Conservation (phyloP, 2,113 vertebrate genomes). For the Uria lomvia region DNA sequence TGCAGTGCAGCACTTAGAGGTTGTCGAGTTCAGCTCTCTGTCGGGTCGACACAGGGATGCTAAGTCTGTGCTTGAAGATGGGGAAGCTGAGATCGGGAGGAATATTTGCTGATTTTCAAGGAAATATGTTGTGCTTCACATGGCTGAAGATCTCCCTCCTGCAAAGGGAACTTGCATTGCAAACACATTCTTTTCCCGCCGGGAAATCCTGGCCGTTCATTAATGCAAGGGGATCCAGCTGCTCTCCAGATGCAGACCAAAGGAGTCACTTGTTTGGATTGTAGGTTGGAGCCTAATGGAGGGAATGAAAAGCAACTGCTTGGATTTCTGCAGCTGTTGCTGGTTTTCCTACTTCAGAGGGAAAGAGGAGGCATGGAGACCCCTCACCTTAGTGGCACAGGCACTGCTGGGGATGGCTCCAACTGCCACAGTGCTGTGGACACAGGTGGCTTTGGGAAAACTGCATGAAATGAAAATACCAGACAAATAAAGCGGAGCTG, state of each 20-base stretch:
- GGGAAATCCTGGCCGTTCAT: neutral
- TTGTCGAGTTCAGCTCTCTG: neutral
- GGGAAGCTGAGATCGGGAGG: neutral
- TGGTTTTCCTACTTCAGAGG: neutral
- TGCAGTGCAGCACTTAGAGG: neutral
- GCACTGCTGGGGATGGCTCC: neutral
- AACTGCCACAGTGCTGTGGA: neutral
- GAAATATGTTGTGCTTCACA: neutral
- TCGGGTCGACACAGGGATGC: accelerated
- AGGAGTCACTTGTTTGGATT: neutral
- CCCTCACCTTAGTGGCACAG: neutral
- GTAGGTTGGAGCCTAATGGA: neutral
- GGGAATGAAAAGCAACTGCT: neutral
- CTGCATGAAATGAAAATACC: neutral
- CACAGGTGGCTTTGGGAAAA: neutral
- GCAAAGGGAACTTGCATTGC: neutral
- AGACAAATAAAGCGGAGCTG: neutral
- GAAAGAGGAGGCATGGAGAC: neutral
- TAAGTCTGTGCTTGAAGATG: neutral
- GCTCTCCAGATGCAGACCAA: neutral
- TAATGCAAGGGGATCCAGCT: neutral
- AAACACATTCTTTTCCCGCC: neutral
- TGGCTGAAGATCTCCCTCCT: neutral
- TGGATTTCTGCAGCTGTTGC: neutral
- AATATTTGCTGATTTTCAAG: neutral